Conservation (phyloP, 2,888 invertebrate species). For the Arctia plantaginis region DNA sequence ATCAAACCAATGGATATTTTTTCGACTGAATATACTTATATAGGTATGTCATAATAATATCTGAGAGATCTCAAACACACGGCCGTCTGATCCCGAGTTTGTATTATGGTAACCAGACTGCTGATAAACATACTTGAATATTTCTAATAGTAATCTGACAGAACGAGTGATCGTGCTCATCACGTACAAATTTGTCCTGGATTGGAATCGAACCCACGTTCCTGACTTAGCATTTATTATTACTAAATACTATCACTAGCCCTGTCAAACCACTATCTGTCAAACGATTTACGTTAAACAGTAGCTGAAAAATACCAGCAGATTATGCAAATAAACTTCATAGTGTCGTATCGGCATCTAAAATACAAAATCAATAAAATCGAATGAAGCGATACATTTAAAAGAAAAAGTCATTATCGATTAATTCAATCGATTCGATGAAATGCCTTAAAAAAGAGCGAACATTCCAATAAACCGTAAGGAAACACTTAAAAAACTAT, state of each 20-base stretch:
- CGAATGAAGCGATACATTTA: not conserved
- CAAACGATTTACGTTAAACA: not conserved
- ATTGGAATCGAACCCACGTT: not conserved
- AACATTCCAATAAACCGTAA: constrained; percentile 31
- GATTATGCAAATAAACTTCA: not conserved
- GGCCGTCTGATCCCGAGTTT: too few species aligned
- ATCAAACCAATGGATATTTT: constrained; percentile 1
- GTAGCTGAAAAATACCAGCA: not conserved
- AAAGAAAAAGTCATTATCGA: not conserved
- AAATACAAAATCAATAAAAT: not conserved
- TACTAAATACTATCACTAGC: too few species aligned
- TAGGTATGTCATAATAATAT: too few species aligned
- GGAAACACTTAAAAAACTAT: constrained; percentile 48
- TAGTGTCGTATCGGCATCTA: not conserved
- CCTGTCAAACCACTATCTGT: too few species aligned
- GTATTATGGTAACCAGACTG: too few species aligned
- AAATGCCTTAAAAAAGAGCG: constrained; percentile 15
- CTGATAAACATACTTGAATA: not conserved
- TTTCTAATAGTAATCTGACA: not conserved
- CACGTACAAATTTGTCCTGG: not conserved
- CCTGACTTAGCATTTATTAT: too few species aligned
- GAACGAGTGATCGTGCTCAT: not conserved
- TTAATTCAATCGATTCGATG: constrained; percentile 12
- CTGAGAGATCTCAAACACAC: too few species aligned
- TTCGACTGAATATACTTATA: not conserved